Evolutionary conservation across 2,888 invertebrate species (phyloP), one percentile per base, ranked within the genome.

Genomic region (Sylvicola fuscatus): DNA sequence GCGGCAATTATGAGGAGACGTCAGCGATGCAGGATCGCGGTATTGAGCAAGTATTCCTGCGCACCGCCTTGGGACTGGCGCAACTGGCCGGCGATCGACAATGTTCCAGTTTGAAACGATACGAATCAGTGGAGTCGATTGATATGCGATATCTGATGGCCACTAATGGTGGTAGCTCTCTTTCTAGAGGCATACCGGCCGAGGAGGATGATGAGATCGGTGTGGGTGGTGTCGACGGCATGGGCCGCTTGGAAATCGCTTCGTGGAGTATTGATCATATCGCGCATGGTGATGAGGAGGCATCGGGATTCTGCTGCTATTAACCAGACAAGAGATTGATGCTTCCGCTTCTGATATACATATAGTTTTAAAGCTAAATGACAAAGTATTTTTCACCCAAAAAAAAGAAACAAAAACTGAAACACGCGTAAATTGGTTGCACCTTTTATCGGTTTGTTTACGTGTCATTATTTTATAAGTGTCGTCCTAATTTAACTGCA

Each of bases 1-100:
- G 80, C n/a, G 87, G 84, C 3, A 62, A 64, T 8, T 87, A 86
- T 60, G 75, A 76, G 46, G 89, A 90, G 54, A 77, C 82, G 1
- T 89, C 87, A 1, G 87, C 86, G 0, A 58, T 80, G 41, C 68
- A 72, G 41, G 75, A 79, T 49, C 57, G 70, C 66, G 79, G 82
- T 1, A 70, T 83, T 34, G 77, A 78, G 46, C 68, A 73, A 42
- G 72, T 82, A 21, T 83, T 84, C 49, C 53, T 71, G 27, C 65
- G 64, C 37, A 68, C 75, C 1, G 80, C 79, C 0, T 52, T 64
- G 15, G 68, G 70, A 0, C 55, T 82, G 10, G 59, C 73, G 7
- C 62, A 64, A 38, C 49, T 75, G 35, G 64, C 68, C 1, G 53
- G 54, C 12, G 60, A 64, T 14, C 59, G 58, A 35, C 57, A 61